Evolutionary conservation across 2,797 vertebrate genomes (phyloP).

Genomic region (Cuculus canorus): DNA sequence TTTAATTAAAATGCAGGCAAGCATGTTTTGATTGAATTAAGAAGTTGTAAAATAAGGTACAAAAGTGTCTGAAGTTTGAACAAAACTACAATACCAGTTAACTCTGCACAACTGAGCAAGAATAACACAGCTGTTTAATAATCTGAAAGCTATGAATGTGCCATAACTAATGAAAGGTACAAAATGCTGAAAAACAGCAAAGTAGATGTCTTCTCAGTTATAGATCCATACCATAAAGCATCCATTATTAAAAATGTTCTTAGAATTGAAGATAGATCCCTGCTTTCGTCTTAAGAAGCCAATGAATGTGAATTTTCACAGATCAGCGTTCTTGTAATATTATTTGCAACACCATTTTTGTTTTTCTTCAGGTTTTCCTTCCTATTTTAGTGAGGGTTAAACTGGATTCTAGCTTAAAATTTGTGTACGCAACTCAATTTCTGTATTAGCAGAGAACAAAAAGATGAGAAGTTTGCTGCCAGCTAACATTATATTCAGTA

Average conservation of each 20-base stretch:
- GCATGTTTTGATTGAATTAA: background rate
- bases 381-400: background rate
- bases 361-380: background rate
- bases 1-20: constrained; percentile 25
- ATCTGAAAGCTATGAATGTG: background rate
- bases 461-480: background rate
- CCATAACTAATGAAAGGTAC: background rate
- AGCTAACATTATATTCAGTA: background rate
- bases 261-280: background rate
- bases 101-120: background rate
- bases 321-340: background rate
- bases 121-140: background rate
- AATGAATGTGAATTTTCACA: background rate
- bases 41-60: background rate
- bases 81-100: constrained; percentile 3
- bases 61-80: background rate
- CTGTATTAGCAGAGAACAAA: background rate
- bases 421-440: background rate
- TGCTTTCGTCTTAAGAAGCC: background rate
- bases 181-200: background rate
- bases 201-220: background rate
- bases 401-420: background rate
- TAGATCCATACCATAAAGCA: background rate
- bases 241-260: background rate
- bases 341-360: background rate